Evolutionary conservation across 2,797 vertebrate species (phyloP).

Genomic region (Neolamprologus multifasciatus): DNA sequence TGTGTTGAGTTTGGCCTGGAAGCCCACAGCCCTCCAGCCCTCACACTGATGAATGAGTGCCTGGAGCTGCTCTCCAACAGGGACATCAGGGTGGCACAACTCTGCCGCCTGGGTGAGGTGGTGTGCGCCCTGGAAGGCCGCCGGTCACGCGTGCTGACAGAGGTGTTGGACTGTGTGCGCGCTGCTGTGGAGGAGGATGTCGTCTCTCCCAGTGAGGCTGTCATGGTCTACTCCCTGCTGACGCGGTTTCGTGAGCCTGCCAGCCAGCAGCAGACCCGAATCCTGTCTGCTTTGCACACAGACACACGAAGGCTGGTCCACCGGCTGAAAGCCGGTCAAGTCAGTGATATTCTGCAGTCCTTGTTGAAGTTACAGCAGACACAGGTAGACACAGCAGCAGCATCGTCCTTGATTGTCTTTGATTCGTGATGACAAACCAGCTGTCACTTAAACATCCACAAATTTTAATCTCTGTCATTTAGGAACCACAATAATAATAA

Average conservation of each 20-base stretch:
- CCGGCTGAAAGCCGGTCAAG: background rate
- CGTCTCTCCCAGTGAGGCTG: background rate
- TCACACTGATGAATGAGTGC: constrained; percentile 15
- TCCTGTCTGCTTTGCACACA: constrained; percentile 4
- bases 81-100: constrained; percentile 1
- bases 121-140: background rate
- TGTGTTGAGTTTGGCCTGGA: constrained; percentile 25
- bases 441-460: background rate
- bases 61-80: background rate
- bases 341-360: constrained; percentile 14
- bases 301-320: constrained; percentile 11
- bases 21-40: background rate
- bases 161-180: background rate
- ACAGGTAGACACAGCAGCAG: background rate
- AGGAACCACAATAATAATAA: background rate
- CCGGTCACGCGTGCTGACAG: background rate
- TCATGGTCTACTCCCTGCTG: constrained; percentile 17
- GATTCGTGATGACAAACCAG: background rate
- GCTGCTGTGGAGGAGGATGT: background rate
- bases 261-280: background rate
- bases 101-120: constrained; percentile 29
- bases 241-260: background rate
- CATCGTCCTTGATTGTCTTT: background rate
- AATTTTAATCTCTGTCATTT: background rate
- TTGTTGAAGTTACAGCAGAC: constrained; percentile 5